These are phyloP conservation scores for Gila orcuttii DNA, from an alignment of 2,113 vertebrate genomes.

Conservation along the genomic window DNA sequence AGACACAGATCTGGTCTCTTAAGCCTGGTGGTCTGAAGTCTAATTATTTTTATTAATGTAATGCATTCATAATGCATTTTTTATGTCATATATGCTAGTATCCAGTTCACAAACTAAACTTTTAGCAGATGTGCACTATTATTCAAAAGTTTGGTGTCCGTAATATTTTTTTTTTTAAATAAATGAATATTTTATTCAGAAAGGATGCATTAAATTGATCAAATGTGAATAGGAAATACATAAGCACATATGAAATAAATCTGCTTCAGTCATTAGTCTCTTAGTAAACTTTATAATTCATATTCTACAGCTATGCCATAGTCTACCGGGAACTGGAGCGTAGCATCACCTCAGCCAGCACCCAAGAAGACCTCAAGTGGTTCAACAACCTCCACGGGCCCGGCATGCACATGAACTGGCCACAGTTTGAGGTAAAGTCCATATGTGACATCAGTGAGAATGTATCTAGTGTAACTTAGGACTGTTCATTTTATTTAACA, in stretches of 20 bases:
- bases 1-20: not conserved
- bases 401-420: constrained; percentile 97
- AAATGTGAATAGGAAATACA: not conserved
- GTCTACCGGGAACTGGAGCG: constrained; percentile 91
- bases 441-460: not conserved
- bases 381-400: constrained; percentile 87
- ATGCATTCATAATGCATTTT: not conserved
- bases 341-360: constrained; percentile 83
- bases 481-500: too few relatives aligned
- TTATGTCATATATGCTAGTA: not conserved
- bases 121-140: not conserved
- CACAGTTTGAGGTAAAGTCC: constrained; percentile 88
- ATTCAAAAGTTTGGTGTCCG: not conserved
- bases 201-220: not conserved
- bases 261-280: not conserved
- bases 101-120: not conserved
- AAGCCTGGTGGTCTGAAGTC: not conserved
- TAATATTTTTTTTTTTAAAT: not conserved
- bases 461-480: not conserved
- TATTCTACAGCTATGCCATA: constrained; percentile 78
- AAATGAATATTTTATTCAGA: not conserved
- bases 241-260: not conserved
- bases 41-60: not conserved
- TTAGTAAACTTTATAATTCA: not conserved
- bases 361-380: constrained; percentile 94